Evolutionary conservation across 2,888 invertebrate genomes (phyloP), one percentile per base, ranked within the genome.

Genomic region (Amitus sp.): DNA sequence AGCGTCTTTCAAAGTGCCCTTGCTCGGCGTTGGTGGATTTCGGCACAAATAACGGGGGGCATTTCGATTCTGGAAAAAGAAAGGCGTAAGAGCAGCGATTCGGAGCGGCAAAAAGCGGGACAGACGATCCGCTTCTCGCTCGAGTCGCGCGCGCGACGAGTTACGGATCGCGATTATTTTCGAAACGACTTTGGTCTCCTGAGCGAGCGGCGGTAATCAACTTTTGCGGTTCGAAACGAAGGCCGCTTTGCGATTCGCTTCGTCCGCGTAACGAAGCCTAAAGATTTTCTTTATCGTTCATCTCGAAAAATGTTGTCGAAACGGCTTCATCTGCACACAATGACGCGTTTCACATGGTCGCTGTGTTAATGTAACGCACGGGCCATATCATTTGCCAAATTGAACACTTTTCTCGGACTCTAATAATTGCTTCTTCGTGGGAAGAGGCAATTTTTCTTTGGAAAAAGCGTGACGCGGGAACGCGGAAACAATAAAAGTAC

Each of bases 131-230:
- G 34, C 48, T 23, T 28, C 40, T 10, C 10, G 20, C 63, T 63
- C 66, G 53, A 67, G 61, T 68, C 70, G 63, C 69, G 63, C 67
- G 71, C 69, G 67, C 59, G n/a, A n/a, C n/a, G n/a, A n/a, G n/a
- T n/a, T n/a, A n/a, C n/a, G n/a, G n/a, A n/a, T 48, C 47, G 54
- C 47, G 71, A 71, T 70, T 71, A 70, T 69, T 70, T 70, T 68
- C 62, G 52, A 52, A 40, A 47, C 53, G 28, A 48, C 20, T 47
- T 43, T 33, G 27, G 28, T 39, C 55, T 48, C 37, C 51, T 45
- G 51, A 43, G 51, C 17, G 45, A 62, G 50, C 57, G 50, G 57
- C 62, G n/a, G n/a, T n/a, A 62, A 62, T 62, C 51, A 62, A 54
- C 50, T 49, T 54, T 50, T 55, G 58, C 58, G 57, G 62, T 54